phyloP scores from a whole-genome alignment of 2,113 vertebrate species.

The Scophthalmus maximus region DNA sequence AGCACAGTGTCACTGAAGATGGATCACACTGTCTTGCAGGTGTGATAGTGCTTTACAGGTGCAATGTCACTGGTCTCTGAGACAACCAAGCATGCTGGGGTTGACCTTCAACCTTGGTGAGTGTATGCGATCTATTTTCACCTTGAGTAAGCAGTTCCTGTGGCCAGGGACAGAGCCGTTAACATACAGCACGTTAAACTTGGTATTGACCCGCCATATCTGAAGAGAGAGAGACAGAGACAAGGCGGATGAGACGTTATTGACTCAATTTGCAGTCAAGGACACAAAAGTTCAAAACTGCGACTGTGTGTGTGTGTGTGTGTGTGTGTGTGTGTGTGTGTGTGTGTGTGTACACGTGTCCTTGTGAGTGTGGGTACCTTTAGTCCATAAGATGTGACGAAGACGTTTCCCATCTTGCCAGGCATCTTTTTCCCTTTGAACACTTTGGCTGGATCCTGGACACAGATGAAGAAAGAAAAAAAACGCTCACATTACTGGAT shows the following conservation, averaged over 20 bases:
- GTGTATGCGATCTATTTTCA: conserved; percentile 72
- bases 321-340: too few species aligned
- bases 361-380: conserved; percentile 83
- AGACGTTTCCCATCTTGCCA: conserved; percentile 90
- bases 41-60: conserved; percentile 56
- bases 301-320: background rate
- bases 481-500: conserved; percentile 36
- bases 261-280: conserved; percentile 37
- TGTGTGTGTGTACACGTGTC: conserved; percentile 24
- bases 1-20: conserved; percentile 66
- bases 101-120: conserved; percentile 45
- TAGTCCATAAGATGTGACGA: conserved; percentile 85
- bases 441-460: conserved; percentile 89
- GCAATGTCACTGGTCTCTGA: conserved; percentile 67
- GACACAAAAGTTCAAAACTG: conserved; percentile 25
- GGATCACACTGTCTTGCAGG: conserved; percentile 56
- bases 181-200: conserved; percentile 91
- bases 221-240: conserved; percentile 61
- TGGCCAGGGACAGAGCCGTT: conserved; percentile 94
- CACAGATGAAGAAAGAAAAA: conserved; percentile 21
- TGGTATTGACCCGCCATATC: conserved; percentile 97
- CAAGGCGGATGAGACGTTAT: conserved; percentile 31
- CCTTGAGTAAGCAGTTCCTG: conserved; percentile 94
- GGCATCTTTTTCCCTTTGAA: conserved; percentile 97
- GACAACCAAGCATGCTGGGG: conserved; percentile 32